These are phyloP conservation scores for Drosophila bifasciata DNA, from an alignment of 1,140 invertebrate genomes.

Conservation along the genomic window DNA sequence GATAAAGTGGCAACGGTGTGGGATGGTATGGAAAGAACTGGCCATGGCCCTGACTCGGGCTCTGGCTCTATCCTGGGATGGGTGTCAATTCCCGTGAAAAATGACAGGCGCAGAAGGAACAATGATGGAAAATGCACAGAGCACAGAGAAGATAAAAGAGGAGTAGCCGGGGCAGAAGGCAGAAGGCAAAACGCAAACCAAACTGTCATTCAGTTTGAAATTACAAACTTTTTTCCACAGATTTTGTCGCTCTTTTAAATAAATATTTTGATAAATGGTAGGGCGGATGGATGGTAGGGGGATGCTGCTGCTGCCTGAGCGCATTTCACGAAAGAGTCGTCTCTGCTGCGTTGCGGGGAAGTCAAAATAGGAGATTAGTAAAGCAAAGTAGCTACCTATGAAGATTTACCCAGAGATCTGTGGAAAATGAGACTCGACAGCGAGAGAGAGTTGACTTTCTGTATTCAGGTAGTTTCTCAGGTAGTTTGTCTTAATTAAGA, in stretches of 20 bases:
- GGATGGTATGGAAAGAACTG: not conserved
- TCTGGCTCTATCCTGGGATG: constrained; percentile 13
- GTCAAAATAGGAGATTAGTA: constrained; percentile 36
- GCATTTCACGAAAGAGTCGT: not conserved
- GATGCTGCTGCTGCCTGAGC: constrained; percentile 6
- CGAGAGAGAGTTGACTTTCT: constrained; percentile 33
- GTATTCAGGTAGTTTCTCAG: constrained; percentile 47
- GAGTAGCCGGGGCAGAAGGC: constrained; percentile 44
- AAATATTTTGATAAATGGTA: constrained; percentile 64
- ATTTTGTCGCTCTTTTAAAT: constrained; percentile 17
- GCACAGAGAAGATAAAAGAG: constrained; percentile 23
- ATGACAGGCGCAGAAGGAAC: constrained; percentile 54
- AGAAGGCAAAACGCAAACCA: constrained; percentile 63
- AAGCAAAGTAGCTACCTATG: constrained; percentile 17
- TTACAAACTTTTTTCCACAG: constrained; percentile 56
- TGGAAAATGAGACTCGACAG: not conserved
- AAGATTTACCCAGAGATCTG: constrained; percentile 1
- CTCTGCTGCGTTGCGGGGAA: constrained; percentile 1
- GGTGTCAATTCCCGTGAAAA: constrained; percentile 77
- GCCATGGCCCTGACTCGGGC: not conserved
- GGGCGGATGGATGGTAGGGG: too few species aligned
- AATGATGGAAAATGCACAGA: constrained; percentile 66
- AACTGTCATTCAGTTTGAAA: constrained; percentile 76
- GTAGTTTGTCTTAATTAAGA: constrained; percentile 67
- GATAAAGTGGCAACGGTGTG: constrained; percentile 41